Base-by-base conservation (phyloP, 2,113 vertebrate species). In the Hypanus sabinus region DNA sequence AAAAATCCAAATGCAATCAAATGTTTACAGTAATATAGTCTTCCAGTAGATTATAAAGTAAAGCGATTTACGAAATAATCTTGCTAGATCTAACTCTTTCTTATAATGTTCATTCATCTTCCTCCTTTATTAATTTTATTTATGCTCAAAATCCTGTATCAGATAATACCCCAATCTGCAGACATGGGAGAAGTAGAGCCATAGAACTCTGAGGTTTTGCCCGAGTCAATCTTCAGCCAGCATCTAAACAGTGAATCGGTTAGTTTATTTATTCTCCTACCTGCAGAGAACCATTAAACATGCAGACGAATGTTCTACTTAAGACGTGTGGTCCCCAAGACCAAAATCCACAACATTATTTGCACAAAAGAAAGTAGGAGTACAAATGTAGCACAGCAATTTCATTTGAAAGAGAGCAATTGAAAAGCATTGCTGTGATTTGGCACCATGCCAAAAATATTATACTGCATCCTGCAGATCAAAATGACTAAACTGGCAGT, bases 41-140 rank as follows among this genome's bases (percentile, higher is more conserved):
- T 90, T 65, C 85, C 60, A 33, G 60, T 33, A 33, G 27, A 90
- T 90, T 33, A 77, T n/a, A 57, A 90, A 90, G 85, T 90, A 90
- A 90, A 36, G 27, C 16, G 60, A 65, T 90, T 90, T 33, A 33
- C 5, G 36, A 68, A 65, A 90, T 90, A 90, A 90, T 90, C 60
- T 90, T 90, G 85, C 62, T 65, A 90, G 33, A 33, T 20, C 60
- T 90, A 65, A 90, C 30, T 65, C 14, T 65, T 4, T 30, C 46
- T 85, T 85, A 27, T 85, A 57, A 85, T 85, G 22, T 14, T 85
- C 24, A 60, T 60, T 85, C 46, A 55, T 3, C 22, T 57, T 27
- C 20, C 46, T 33, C n/a, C 12, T 20, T 88, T 65, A n/a, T 88
- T 20, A 8, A 18, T 1, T 90, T 65, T 65, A 65, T 33, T n/a